Evolutionary conservation across 2,113 vertebrate genomes (phyloP).

Genomic region (Pomatostomus ruficeps): DNA sequence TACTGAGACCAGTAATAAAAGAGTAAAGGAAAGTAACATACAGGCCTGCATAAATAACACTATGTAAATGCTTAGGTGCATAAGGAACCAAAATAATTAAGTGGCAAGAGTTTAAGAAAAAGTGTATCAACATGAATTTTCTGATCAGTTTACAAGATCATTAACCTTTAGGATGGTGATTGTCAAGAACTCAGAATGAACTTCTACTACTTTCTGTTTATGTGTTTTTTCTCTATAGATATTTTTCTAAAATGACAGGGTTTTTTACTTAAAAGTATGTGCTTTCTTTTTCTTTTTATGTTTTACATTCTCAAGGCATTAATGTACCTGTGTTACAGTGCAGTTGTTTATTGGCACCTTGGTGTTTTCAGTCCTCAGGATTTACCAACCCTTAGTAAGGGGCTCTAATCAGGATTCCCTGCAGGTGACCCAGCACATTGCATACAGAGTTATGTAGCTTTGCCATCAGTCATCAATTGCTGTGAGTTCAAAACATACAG

Average conservation of each 20-base stretch:
- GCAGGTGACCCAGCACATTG: neutral
- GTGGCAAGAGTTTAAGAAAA: neutral
- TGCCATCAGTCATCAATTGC: neutral
- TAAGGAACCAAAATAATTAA: neutral
- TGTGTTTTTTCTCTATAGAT: neutral
- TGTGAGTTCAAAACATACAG: neutral
- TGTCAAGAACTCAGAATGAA: neutral
- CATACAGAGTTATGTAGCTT: neutral
- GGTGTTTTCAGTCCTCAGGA: neutral
- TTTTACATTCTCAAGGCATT: neutral
- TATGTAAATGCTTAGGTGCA: neutral
- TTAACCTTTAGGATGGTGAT: neutral
- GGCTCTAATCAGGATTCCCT: neutral
- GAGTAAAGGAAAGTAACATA: neutral
- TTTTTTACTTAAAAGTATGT: neutral
- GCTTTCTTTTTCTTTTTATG: neutral
- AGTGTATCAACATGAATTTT: neutral
- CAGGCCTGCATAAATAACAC: neutral
- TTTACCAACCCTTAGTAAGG: neutral
- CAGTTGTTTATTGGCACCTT: neutral
- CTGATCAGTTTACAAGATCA: neutral
- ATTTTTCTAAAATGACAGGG: neutral
- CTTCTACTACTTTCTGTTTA: neutral
- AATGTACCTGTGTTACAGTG: neutral
- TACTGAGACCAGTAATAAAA: neutral